Evolutionary conservation across 2,888 invertebrate genomes (phyloP), one percentile per base, ranked within the genome.

Genomic region (Lampropteryx suffumata): DNA sequence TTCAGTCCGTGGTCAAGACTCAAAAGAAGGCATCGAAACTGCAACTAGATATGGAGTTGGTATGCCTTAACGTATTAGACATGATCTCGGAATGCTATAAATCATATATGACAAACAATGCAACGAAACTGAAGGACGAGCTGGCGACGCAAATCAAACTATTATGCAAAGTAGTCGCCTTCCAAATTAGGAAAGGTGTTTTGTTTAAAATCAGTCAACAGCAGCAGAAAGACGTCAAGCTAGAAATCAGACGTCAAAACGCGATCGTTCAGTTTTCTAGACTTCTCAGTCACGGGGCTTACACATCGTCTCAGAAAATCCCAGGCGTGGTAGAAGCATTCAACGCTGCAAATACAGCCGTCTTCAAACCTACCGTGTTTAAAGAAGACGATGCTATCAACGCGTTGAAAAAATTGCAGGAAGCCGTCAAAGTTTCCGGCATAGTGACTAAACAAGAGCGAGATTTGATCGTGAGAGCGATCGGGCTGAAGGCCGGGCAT

Each of bases 401-500:
- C 11, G 55, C 69, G 1, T 56, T 88, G 0, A 64, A 67, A 37
- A 35, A 37, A n/a, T 50, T 88, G 3, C 64, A 84, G 54, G 34
- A 67, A 2, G 53, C 24, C 3, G 55, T 83, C 1, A 79, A 83
- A 26, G 51, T 74, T 1, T 69, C 58, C 9, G 71, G 64, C 1
- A 57, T 74, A 4, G 55, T 76, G 2, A 59, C 61, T 3, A 74
- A 68, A 54, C 59, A 65, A 44, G 93, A 94, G 68, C 79, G 89
- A 29, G 65, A 73, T 12, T 69, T 92, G 78, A 91, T 94, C 37
- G 84, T 93, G 0, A 64, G 72, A 62, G 94, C 93, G 0, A 86
- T 94, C 57, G 91, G 86, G 0, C 65, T 93, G 21, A 76, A 69
- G 33, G 80, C 85, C 36, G 94, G 94, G 0, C 93, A 92, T 64